Evolutionary conservation across 2,888 invertebrate genomes (phyloP).

Genomic region (Cerastis rubricosa): DNA sequence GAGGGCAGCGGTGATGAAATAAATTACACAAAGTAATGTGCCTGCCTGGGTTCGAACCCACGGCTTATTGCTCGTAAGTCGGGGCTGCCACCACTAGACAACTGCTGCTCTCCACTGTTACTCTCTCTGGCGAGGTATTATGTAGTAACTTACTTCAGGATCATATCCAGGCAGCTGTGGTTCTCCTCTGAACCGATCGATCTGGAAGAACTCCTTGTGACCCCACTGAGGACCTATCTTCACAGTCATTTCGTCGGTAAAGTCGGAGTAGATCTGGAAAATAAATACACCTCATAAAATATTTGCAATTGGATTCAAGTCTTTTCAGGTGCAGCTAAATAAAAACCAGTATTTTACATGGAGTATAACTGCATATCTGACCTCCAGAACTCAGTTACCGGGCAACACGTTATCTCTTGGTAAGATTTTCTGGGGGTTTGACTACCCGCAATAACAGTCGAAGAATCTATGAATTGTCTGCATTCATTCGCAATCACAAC

Average conservation of each 20-base stretch:
- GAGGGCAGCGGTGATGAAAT: too few relatives aligned
- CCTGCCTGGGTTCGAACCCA: too few relatives aligned
- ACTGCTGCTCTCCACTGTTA: too few relatives aligned
- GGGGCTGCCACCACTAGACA: too few relatives aligned
- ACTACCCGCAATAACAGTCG: too few relatives aligned
- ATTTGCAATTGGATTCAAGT: neutral
- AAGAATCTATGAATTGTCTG: neutral
- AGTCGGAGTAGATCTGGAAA: conserved; percentile 91
- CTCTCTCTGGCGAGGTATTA: too few relatives aligned
- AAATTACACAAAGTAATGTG: too few relatives aligned
- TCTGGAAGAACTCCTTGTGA: conserved; percentile 91
- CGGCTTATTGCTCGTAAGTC: too few relatives aligned
- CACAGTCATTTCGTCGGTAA: conserved; percentile 91
- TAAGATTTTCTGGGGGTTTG: too few relatives aligned
- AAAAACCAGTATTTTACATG: neutral
- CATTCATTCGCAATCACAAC: neutral
- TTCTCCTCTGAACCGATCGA: conserved; percentile 91
- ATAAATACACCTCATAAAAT: neutral
- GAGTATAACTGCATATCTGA: neutral
- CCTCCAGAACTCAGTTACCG: neutral
- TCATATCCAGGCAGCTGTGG: conserved; percentile 90
- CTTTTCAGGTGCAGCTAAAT: too few relatives aligned
- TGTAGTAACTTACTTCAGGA: conserved; percentile 71
- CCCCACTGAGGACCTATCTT: conserved; percentile 91
- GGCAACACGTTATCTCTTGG: too few relatives aligned